phyloP scores from a whole-genome alignment of 2,888 invertebrate genomes.

The Itoplectis maculator region DNA sequence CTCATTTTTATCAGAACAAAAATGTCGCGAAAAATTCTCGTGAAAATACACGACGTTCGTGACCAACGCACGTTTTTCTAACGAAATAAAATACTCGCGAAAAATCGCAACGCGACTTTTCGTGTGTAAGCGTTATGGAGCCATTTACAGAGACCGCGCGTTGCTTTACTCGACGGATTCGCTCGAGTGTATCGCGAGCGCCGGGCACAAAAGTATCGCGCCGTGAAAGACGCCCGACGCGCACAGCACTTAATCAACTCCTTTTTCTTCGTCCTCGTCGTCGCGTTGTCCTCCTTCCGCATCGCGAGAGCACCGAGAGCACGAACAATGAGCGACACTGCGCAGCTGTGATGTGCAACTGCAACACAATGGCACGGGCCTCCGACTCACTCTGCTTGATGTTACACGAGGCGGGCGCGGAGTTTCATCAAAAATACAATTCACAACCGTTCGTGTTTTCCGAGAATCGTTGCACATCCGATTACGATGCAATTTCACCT shows the following conservation, averaged over 20 bases:
- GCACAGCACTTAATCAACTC: constrained; percentile 48
- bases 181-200: not conserved
- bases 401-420: not conserved
- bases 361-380: not conserved
- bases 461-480: not conserved
- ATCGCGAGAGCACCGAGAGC: constrained; percentile 8
- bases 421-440: not conserved
- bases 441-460: not conserved
- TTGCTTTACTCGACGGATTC: not conserved
- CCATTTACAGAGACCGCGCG: constrained; percentile 25
- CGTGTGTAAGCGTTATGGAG: not conserved
- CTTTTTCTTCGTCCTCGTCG: constrained; percentile 25
- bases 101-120: not conserved
- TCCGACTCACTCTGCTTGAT: not conserved
- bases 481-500: not conserved
- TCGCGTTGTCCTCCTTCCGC: constrained; percentile 22
- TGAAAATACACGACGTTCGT: not conserved
- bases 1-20: not conserved
- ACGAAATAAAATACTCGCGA: not conserved
- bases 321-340: constrained; percentile 30
- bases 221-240: constrained; percentile 22
- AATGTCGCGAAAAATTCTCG: not conserved
- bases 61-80: not conserved
- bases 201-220: constrained; percentile 29
- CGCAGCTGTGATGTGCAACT: constrained; percentile 1